phyloP scores from a whole-genome alignment of 2,113 vertebrate genomes.

The Protobothrops mucrosquamatus region DNA sequence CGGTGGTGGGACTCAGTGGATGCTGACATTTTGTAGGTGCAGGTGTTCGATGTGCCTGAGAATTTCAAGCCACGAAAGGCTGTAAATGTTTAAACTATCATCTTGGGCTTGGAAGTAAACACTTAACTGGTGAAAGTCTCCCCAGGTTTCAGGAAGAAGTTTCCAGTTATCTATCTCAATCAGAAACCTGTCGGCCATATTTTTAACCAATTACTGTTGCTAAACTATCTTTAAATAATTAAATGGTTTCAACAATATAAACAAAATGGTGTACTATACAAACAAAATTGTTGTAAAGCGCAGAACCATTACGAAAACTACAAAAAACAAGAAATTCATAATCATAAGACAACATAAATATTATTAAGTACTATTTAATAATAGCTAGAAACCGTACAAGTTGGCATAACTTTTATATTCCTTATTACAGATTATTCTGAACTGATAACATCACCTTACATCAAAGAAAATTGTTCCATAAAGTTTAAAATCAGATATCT shows the following conservation, averaged over 20 bases:
- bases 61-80: background rate
- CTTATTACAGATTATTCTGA: constrained; percentile 63
- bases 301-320: background rate
- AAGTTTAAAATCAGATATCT: constrained; percentile 82
- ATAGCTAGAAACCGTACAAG: constrained; percentile 2
- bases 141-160: background rate
- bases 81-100: background rate
- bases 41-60: background rate
- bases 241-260: background rate
- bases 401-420: constrained; percentile 44
- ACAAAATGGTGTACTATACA: background rate
- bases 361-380: constrained; percentile 23
- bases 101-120: background rate
- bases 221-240: background rate
- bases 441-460: constrained; percentile 55
- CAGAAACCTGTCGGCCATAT: background rate
- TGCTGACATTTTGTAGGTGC: background rate
- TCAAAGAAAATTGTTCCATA: constrained; percentile 71
- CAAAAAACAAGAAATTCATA: background rate
- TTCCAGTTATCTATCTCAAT: background rate
- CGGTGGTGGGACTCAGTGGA: background rate
- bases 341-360: constrained; percentile 20
- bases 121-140: background rate
- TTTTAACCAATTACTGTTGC: background rate
- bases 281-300: background rate